Evolutionary conservation across 2,888 invertebrate genomes (phyloP), one percentile per base, ranked within the genome.

Genomic region (Charanyca ferruginea): DNA sequence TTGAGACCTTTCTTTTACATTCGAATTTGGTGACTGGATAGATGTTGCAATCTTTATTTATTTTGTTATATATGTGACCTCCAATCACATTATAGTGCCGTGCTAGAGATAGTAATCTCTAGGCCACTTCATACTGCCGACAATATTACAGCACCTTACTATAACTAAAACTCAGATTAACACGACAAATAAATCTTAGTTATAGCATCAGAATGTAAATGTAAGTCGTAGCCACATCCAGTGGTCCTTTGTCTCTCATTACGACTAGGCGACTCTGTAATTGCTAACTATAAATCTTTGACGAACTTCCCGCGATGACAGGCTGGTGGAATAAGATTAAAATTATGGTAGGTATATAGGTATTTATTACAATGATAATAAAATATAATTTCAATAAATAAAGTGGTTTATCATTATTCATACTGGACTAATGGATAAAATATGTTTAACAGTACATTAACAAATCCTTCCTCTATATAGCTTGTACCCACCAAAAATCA

Each of bases 261-360:
- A 66, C 45, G 62, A 25, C 32, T 42, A 13, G 23, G 18, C 23
- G 23, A 45, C 58, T 23, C 48, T 67, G 70, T 80, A 73, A 80
- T 80, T 76, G 66, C 75, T 54, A 55, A 57, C 64, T 63, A 78
- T 78, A 80, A 78, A 78, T 80, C 72, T 71, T 55, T 59, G 49
- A 71, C 52, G 47, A 68, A 60, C 44, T 68, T 77, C 59, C 71
- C 47, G 35, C 53, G 25, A 47, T 42, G 63, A 47, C 41, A 42
- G 61, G 16, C 16, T n/a, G 9, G 45, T 28, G 41, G 62, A 63
- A 38, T 52, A 44, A 42, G 22, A 55, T 52, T 57, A 70, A 9
- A n/a, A 23, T 25, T 48, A 16, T 25, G 16, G 7, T 48, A 38
- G 38, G 38, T 38, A 38, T 38, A 1, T 16, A 38, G 38, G 16